These are phyloP conservation scores for Ciona savignyi DNA, from an alignment of 23 tunicate species.

Conservation along the genomic window DNA sequence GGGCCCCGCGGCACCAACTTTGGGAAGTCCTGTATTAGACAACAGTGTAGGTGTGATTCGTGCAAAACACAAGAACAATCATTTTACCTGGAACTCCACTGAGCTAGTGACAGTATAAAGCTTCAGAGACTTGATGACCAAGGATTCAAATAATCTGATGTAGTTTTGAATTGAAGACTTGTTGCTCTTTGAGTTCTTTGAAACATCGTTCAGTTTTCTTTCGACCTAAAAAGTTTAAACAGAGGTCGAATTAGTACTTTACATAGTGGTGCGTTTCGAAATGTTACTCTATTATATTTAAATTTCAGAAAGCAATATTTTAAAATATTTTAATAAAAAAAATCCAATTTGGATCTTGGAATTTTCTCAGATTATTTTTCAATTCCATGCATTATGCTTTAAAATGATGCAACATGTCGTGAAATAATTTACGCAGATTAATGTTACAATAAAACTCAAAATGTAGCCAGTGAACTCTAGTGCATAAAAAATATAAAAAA, in stretches of 20 bases:
- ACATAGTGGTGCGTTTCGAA: neutral
- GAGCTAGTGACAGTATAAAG: constrained; percentile 56
- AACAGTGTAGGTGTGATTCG: too few relatives aligned
- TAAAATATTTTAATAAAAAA: neutral
- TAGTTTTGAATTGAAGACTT: constrained; percentile 71
- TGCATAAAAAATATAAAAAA: too few relatives aligned
- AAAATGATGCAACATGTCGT: too few relatives aligned
- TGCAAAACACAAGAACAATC: neutral
- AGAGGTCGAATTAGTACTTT: neutral
- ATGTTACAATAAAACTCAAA: too few relatives aligned
- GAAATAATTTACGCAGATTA: too few relatives aligned
- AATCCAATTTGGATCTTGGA: too few relatives aligned
- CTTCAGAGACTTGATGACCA: constrained; percentile 83
- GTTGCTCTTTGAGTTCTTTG: constrained; percentile 57
- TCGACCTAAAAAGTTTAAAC: constrained; percentile 45
- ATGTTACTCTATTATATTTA: neutral
- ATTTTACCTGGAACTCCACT: constrained; percentile 52
- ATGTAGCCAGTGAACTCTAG: too few relatives aligned
- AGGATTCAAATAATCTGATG: constrained; percentile 75
- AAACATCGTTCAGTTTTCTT: constrained; percentile 38
- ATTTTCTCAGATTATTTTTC: too few relatives aligned
- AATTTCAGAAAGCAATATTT: neutral
- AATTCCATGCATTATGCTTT: too few relatives aligned
- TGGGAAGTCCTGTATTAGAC: too few relatives aligned
- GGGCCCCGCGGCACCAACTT: too few relatives aligned